A percentile compares a stretch with the other conserved stretches of the same genome.
phyloP scores from a whole-genome alignment of 2,888 invertebrate genomes.

The Syrphus vitripennis region DNA sequence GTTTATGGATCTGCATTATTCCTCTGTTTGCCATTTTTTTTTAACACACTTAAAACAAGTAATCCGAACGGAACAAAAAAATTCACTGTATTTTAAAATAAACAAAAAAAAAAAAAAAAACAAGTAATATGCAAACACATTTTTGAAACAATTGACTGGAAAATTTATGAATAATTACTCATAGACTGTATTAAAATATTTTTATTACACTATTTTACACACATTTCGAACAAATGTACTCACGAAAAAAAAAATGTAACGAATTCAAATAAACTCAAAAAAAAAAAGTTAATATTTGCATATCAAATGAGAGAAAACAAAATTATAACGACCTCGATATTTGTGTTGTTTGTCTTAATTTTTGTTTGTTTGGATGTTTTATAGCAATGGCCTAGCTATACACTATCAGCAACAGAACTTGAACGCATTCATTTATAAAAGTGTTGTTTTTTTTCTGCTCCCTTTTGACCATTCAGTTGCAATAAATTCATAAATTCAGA shows the following conservation, averaged over 20 bases:
- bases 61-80: background rate
- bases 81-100: background rate
- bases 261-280: background rate
- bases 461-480: constrained; percentile 61
- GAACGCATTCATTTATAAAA: constrained; percentile 23
- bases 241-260: background rate
- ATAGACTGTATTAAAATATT: constrained; percentile 40
- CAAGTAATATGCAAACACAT: constrained; percentile 43
- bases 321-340: constrained; percentile 35
- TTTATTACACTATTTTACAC: background rate
- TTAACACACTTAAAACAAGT: background rate
- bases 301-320: constrained; percentile 46
- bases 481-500: constrained; percentile 67
- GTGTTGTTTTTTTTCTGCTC: background rate
- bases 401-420: constrained; percentile 58
- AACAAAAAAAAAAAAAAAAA: constrained; percentile 6
- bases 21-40: background rate
- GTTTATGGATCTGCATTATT: background rate
- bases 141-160: constrained; percentile 67
- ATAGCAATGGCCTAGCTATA: background rate
- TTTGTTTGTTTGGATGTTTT: constrained; percentile 2
- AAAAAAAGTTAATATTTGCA: constrained; percentile 41
- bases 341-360: background rate
- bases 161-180: constrained; percentile 67
- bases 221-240: background rate